Conservation (phyloP, 2,113 vertebrate species). For the Drymodes brunneopygia region DNA sequence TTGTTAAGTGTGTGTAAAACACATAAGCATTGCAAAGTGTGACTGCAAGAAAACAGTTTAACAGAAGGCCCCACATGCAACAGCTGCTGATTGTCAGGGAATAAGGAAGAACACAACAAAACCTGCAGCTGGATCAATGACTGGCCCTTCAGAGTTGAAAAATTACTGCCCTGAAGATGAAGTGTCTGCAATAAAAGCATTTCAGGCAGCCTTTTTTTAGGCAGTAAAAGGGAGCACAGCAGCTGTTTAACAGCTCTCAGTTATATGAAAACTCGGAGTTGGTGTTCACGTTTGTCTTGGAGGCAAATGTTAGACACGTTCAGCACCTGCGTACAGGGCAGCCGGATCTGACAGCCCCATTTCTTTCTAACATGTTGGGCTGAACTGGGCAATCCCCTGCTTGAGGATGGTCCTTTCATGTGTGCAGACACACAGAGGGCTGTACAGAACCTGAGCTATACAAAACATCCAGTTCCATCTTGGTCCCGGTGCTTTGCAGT, state of each 20-base stretch:
- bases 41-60: background rate
- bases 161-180: background rate
- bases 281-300: background rate
- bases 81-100: background rate
- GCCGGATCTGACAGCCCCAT: background rate
- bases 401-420: background rate
- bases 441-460: background rate
- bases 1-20: background rate
- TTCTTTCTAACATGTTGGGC: background rate
- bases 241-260: background rate
- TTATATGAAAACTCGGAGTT: background rate
- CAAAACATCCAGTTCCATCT: accelerated
- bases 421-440: background rate
- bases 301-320: background rate
- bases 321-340: background rate
- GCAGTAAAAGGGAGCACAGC: background rate
- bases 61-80: background rate
- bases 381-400: background rate
- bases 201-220: background rate
- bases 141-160: background rate
- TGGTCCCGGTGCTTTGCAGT: background rate
- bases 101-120: background rate
- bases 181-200: background rate
- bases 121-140: background rate
- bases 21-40: background rate